Base-by-base conservation (phyloP, 1,140 invertebrate genomes). In the Aplysia californica region DNA sequence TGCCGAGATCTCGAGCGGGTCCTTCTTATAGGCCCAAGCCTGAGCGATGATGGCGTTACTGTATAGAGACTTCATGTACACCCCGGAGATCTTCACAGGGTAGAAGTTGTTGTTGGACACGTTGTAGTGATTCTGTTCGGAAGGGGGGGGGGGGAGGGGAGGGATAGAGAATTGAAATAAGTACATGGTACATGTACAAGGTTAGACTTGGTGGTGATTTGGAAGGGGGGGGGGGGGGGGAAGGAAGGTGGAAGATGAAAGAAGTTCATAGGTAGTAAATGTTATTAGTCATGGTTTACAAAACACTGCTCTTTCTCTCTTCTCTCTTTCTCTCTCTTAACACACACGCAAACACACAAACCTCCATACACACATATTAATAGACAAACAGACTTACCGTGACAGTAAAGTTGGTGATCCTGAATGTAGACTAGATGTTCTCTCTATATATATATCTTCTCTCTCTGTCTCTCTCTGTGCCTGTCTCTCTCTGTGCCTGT, bases 31-130 rank as follows among this genome's bases (percentile, higher is more conserved):
- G 29, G 72, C 72, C 6, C 1, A 29, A n/a, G 72, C 64, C 61
- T 75, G 59, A 33, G 72, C 72, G 50, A 75, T 75, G 5, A 75
- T n/a, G 10, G 72, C 72, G 56, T 75, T 75, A 4, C 59, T 31
- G 73, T 84, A 85, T 33, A 84, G 66, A 1, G 82, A 79, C 23
- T 75, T 59, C 79, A 83, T 80, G 10, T 36, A 31, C 0, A 71
- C 69, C 10, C 77, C 77, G 15, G 77, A 76, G 15, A 86, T 70
- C 35, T 71, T 79, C 31, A 86, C 79, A 15, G 81, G 67, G 41
- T 80, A 79, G 70, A 81, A 86, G 75, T 86, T 86, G 58, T 66
- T 64, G 66, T 85, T 86, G 31, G 79, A 76, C 50, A 86, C 77
- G 68, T 86, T 84, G 73, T 80, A 83, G 0, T 31, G 39, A 75